A percentile compares a stretch with the other conserved stretches of the same genome.
Evolutionary conservation across 2,888 invertebrate species (phyloP).

Genomic region (Nomada ruficornis): DNA sequence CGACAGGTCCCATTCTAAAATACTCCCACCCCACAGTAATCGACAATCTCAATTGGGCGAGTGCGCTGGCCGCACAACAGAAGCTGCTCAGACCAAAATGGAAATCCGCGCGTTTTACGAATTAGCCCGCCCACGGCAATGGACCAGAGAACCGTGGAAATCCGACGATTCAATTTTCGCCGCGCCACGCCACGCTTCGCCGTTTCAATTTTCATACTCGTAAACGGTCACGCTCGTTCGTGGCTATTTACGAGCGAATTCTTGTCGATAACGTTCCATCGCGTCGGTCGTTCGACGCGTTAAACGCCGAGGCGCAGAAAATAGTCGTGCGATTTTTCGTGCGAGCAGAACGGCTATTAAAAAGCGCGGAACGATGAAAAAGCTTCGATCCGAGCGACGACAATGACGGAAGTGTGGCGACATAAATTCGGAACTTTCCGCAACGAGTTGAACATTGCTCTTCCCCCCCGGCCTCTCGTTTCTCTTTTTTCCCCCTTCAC

Average conservation of each 20-base stretch:
- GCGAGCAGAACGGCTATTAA: neutral
- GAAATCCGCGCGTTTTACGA: conserved; percentile 48
- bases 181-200: neutral
- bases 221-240: conserved; percentile 12
- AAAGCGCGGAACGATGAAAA: neutral
- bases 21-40: conserved; percentile 28
- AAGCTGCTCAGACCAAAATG: conserved; percentile 31
- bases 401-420: neutral
- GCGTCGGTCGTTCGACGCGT: neutral
- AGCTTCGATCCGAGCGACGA: neutral
- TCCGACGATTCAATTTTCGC: conserved; percentile 59
- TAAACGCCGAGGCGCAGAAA: neutral
- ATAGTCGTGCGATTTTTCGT: neutral
- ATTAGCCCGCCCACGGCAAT: conserved; percentile 46
- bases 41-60: conserved; percentile 32
- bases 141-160: conserved; percentile 29
- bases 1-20: conserved; percentile 9
- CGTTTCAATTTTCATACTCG: conserved; percentile 44
- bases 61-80: conserved; percentile 19
- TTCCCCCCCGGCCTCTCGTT: neutral
- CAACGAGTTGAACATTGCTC: too few relatives aligned
- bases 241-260: conserved; percentile 34
- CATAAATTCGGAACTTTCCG: conserved; percentile 6
- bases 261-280: conserved; percentile 11
- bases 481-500: neutral